These are phyloP conservation scores for Verasper variegatus DNA, from an alignment of 2,113 vertebrate species.

Conservation along the genomic window DNA sequence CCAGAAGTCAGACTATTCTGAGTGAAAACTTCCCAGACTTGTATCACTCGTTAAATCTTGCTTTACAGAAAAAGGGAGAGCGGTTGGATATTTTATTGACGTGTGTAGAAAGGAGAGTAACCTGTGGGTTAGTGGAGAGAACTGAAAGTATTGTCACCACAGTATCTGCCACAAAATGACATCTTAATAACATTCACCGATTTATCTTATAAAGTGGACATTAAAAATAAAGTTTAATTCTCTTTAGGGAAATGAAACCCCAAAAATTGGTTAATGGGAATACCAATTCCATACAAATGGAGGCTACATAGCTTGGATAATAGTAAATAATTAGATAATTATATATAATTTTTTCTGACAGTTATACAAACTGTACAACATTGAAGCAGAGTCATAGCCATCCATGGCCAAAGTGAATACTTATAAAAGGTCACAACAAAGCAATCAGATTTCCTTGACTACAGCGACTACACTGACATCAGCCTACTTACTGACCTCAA, in stretches of 20 bases:
- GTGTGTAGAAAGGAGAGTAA: neutral
- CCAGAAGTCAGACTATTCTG: too few species aligned
- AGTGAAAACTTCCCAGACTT: conserved; percentile 13
- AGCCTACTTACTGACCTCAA: conserved; percentile 56
- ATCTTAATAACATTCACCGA: too few species aligned
- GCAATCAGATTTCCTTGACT: conserved; percentile 34
- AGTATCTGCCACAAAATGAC: too few species aligned
- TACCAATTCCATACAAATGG: too few species aligned
- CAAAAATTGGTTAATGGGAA: too few species aligned
- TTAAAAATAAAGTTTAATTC: neutral
- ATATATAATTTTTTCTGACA: too few species aligned
- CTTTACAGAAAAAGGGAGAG: neutral
- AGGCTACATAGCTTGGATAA: too few species aligned
- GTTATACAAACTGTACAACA: neutral
- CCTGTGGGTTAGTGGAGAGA: neutral
- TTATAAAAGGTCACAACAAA: conserved; percentile 39
- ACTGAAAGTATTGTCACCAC: neutral
- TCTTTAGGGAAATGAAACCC: too few species aligned
- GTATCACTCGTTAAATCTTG: conserved; percentile 1
- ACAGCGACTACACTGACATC: conserved; percentile 46
- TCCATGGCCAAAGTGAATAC: neutral
- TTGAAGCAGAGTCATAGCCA: neutral
- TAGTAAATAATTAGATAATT: too few species aligned
- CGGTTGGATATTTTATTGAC: neutral
- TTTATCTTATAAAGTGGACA: too few species aligned